Conservation (phyloP, 2,113 vertebrate genomes). For the Anguilla rostrata region DNA sequence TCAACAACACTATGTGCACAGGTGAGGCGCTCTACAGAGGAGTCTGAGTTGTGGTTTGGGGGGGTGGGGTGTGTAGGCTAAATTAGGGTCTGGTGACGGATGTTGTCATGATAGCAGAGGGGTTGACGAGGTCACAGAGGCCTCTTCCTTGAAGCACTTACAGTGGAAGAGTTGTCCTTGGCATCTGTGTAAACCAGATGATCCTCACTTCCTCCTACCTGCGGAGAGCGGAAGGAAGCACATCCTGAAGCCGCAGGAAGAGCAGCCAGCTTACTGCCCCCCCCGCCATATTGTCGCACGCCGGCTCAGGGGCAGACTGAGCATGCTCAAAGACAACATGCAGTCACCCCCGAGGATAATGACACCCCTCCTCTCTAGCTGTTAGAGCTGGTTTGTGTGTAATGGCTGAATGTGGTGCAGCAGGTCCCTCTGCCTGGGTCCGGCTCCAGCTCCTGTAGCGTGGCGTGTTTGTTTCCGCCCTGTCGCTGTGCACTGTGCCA, state of each 20-base stretch:
- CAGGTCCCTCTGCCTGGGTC: background rate
- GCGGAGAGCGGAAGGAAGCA: background rate
- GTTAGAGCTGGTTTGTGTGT: background rate
- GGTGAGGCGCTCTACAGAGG: constrained; percentile 60
- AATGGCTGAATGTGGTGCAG: background rate
- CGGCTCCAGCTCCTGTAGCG: too few relatives aligned
- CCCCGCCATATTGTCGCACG: background rate
- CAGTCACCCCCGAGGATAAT: background rate
- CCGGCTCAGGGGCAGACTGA: background rate
- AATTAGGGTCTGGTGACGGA: background rate
- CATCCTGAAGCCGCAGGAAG: constrained; percentile 5
- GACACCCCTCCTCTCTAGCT: background rate
- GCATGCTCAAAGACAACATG: background rate
- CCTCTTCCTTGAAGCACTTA: constrained; percentile 52
- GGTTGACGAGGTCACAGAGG: constrained; percentile 25
- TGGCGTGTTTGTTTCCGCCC: constrained; percentile 26
- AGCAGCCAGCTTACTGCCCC: background rate
- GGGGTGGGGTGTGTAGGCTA: background rate
- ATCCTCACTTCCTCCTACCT: constrained; percentile 52
- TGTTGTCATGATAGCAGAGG: background rate
- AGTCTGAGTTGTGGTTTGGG: background rate
- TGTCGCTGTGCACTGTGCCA: constrained; percentile 36
- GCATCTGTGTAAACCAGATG: constrained; percentile 34
- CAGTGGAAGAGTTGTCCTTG: constrained; percentile 45
- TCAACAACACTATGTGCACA: constrained; percentile 91